These are phyloP conservation scores for Eospalax fontanierii DNA, from an alignment of 2,797 vertebrate species.

Conservation along the genomic window DNA sequence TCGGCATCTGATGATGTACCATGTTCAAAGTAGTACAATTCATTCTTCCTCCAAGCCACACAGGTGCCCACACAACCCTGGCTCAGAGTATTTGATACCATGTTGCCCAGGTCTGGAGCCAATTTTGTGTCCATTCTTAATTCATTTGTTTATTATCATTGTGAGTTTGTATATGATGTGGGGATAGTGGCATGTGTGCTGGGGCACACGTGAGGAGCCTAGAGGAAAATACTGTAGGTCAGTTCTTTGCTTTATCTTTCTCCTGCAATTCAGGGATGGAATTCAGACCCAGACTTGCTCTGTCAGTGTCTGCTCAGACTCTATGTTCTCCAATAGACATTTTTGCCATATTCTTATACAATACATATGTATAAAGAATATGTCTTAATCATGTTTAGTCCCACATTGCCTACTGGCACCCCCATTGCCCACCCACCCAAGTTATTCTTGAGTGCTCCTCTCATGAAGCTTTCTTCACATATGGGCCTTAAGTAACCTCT, in stretches of 20 bases:
- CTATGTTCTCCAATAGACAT: too few relatives aligned
- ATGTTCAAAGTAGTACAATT: too few relatives aligned
- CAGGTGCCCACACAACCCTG: neutral
- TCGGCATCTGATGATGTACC: too few relatives aligned
- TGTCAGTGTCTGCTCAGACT: too few relatives aligned
- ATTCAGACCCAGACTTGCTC: neutral
- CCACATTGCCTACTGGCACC: too few relatives aligned
- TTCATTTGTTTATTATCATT: neutral
- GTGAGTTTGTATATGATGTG: neutral
- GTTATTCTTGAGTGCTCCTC: neutral
- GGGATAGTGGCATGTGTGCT: too few relatives aligned
- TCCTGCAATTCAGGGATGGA: neutral
- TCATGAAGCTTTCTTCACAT: neutral
- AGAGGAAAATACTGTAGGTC: neutral
- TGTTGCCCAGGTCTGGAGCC: neutral
- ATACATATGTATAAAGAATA: too few relatives aligned
- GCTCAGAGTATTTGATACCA: neutral
- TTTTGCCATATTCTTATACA: too few relatives aligned
- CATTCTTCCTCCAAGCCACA: too few relatives aligned
- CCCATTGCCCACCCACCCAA: too few relatives aligned
- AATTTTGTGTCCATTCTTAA: neutral
- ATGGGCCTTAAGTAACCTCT: neutral
- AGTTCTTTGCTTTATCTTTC: neutral
- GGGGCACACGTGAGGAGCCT: neutral
- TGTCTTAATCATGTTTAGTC: too few relatives aligned